These are phyloP conservation scores for Protula sp. DNA, from an alignment of 2,888 invertebrate species.

Conservation along the genomic window DNA sequence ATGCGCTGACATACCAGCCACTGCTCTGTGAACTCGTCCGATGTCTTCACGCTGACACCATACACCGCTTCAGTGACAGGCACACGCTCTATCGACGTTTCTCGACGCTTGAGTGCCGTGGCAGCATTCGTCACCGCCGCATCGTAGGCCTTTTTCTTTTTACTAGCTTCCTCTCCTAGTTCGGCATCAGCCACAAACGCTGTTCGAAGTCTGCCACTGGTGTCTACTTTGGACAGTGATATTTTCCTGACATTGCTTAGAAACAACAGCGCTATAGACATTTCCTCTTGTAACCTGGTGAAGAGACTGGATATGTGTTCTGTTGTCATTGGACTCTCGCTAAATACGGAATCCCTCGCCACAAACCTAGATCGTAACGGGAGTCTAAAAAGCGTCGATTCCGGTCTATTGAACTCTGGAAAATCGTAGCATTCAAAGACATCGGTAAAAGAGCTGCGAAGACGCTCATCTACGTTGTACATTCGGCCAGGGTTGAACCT, in stretches of 20 bases:
- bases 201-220: no score
- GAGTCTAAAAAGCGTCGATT: slow-evolving; percentile 37
- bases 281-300: slow-evolving; percentile 24
- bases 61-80: slow-evolving; percentile 12
- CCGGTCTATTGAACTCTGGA: neutral
- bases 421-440: slow-evolving; percentile 14
- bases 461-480: slow-evolving; percentile 14
- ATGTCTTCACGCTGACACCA: slow-evolving; percentile 12
- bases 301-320: slow-evolving; percentile 23
- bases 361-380: slow-evolving; percentile 34
- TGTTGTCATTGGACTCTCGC: slow-evolving; percentile 12
- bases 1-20: slow-evolving; percentile 30
- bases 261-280: slow-evolving; percentile 11
- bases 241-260: slow-evolving; percentile 6
- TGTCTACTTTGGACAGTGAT: neutral
- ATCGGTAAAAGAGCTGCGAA: slow-evolving; percentile 18
- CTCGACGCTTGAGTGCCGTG: slow-evolving; percentile 3
- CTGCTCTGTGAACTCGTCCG: slow-evolving; percentile 15
- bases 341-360: slow-evolving; percentile 28
- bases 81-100: slow-evolving; percentile 8
- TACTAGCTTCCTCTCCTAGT: no score
- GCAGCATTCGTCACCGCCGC: neutral
- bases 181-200: no score
- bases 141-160: no score
- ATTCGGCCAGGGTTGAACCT: slow-evolving; percentile 21